Evolutionary conservation across 2,113 vertebrate genomes (phyloP), one percentile per base, ranked within the genome.

Genomic region (Neodontobutis hainanensis): DNA sequence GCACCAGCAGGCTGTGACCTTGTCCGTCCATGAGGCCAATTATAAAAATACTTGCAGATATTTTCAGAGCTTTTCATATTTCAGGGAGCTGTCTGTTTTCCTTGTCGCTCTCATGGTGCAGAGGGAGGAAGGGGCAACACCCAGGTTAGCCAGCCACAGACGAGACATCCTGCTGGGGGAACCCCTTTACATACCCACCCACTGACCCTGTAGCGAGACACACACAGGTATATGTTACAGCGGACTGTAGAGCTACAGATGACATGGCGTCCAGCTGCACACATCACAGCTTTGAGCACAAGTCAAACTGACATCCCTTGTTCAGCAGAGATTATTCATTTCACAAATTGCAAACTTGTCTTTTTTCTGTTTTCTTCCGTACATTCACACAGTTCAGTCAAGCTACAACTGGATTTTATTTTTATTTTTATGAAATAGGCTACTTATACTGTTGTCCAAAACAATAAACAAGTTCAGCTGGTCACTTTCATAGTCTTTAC

Each of bases 81-180:
- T 85, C 73, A 52, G 59, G 63, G 40, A 5, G 2, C 52, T 42
- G 27, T 2, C 62, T 87, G 80, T 90, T 90, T 85, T 84, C 48
- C 73, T 85, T 85, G 80, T 77, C 63, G 47, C 69, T 80, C 70
- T 80, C 10, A 64, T 19, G 11, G 63, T 75, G 74, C 51, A 3
- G 52, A 68, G 66, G 65, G 82, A 83, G 81, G 77, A 84, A 81
- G 80, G 63, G 80, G 75, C 64, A 68, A 84, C 83, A 78, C 85
- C 79, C 81, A 68, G 2, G 35, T 65, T 49, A 47, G 65, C 60
- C 19, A 11, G 59, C 80, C 81, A 70, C 82, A 79, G 68, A 80
- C 58, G 9, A 49, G 49, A 67, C 50, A 64, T 77, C 81, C 77
- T 75, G 78, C 78, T 81, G 84, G 73, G 73, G 58, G 27, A 66